phyloP scores from a whole-genome alignment of 2,113 vertebrate genomes.

The Scophthalmus maximus region DNA sequence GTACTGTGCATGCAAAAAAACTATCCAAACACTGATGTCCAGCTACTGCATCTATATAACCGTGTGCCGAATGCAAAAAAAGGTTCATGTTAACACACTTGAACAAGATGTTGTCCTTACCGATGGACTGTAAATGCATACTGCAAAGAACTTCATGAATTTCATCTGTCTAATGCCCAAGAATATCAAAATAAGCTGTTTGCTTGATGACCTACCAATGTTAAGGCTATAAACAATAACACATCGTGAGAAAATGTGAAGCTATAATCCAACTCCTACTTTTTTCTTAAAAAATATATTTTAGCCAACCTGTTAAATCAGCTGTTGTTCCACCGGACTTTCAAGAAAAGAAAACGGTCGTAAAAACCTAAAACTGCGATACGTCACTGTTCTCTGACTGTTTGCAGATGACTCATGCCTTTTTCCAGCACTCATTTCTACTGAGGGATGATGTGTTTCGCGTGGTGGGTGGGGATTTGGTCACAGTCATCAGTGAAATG shows the following conservation, averaged over 20 bases:
- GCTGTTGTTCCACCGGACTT: not conserved
- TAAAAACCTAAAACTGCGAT: not conserved
- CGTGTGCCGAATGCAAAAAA: not conserved
- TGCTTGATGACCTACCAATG: too few species aligned
- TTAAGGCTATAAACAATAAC: too few species aligned
- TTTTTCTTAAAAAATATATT: too few species aligned
- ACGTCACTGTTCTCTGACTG: not conserved
- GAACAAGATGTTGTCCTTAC: not conserved
- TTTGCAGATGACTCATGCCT: not conserved
- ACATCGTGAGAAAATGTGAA: too few species aligned
- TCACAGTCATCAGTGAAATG: conserved; percentile 39
- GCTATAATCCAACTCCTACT: too few species aligned
- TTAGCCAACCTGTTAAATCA: not conserved
- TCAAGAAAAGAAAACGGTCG: not conserved
- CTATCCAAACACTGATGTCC: conserved; percentile 5
- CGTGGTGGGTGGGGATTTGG: conserved; percentile 1
- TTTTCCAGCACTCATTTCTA: not conserved
- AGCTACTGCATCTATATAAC: not conserved
- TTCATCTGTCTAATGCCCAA: too few species aligned
- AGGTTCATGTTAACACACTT: not conserved
- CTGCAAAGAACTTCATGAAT: not conserved
- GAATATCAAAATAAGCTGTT: too few species aligned
- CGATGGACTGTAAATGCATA: not conserved
- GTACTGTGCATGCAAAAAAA: not conserved
- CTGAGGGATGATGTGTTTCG: conserved; percentile 19